A percentile compares a stretch with the other conserved stretches of the same genome.
Evolutionary conservation across 2,888 invertebrate species (phyloP).

Genomic region (Heteromyza rotundicornis): DNA sequence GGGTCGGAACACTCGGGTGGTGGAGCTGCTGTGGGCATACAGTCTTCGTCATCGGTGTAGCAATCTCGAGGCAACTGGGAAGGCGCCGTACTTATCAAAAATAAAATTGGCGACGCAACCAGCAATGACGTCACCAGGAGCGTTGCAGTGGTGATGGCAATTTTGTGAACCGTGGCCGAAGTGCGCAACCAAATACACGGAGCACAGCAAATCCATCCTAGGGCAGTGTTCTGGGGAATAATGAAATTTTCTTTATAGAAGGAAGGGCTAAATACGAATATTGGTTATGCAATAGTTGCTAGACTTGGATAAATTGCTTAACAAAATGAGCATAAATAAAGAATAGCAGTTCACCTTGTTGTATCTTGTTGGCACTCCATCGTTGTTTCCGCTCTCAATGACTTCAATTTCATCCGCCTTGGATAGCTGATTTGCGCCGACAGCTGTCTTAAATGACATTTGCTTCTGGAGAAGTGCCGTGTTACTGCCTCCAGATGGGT

Average conservation of each 20-base stretch:
- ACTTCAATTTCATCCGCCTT: slow-evolving; percentile 60
- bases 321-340: slow-evolving; percentile 22
- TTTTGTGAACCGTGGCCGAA: slow-evolving; percentile 68
- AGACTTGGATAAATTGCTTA: too few relatives aligned
- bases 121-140: slow-evolving; percentile 67
- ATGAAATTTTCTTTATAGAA: too few relatives aligned
- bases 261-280: too few relatives aligned
- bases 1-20: slow-evolving; percentile 57
- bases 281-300: too few relatives aligned
- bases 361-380: slow-evolving; percentile 47
- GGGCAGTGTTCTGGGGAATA: slow-evolving; percentile 51
- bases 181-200: slow-evolving; percentile 67
- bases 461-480: slow-evolving; percentile 57
- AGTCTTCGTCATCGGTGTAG: slow-evolving; percentile 57
- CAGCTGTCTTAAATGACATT: slow-evolving; percentile 58
- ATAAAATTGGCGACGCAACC: slow-evolving; percentile 68
- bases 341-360: slow-evolving; percentile 41
- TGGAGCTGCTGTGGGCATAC: slow-evolving; percentile 53
- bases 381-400: slow-evolving; percentile 53
- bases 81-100: slow-evolving; percentile 65
- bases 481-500: slow-evolving; percentile 53
- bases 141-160: slow-evolving; percentile 67
- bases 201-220: slow-evolving; percentile 68
- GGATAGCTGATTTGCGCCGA: slow-evolving; percentile 49
- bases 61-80: slow-evolving; percentile 59